Conservation (phyloP, 2,797 vertebrate species). For the Denticeps clupeoides region DNA sequence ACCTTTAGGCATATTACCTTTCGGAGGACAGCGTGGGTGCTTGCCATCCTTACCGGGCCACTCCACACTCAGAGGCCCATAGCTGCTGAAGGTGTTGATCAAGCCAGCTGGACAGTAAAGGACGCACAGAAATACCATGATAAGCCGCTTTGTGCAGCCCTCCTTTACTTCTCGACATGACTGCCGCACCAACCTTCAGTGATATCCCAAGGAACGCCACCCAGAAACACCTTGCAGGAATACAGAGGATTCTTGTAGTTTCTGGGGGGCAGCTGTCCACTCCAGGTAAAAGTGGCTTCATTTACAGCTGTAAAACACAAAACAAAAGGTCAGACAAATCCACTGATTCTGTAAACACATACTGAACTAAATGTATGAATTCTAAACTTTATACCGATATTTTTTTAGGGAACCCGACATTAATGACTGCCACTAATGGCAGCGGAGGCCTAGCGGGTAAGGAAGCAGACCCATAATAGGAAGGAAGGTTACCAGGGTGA, state of each 20-base stretch:
- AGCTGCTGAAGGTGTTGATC: slow-evolving; percentile 92
- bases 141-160: too few relatives aligned
- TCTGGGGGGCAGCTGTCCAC: slow-evolving; percentile 87
- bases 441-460: too few relatives aligned
- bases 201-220: slow-evolving; percentile 97
- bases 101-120: slow-evolving; percentile 68
- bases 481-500: too few relatives aligned
- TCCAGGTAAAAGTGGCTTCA: slow-evolving; percentile 96
- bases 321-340: neutral
- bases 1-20: slow-evolving; percentile 99
- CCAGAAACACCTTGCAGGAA: slow-evolving; percentile 96
- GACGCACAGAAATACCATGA: neutral
- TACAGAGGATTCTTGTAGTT: slow-evolving; percentile 95
- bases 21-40: slow-evolving; percentile 98
- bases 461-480: too few relatives aligned
- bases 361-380: neutral
- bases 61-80: slow-evolving; percentile 91
- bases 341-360: neutral
- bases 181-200: slow-evolving; percentile 81
- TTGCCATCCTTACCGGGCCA: slow-evolving; percentile 99
- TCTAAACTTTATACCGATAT: too few relatives aligned
- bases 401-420: too few relatives aligned
- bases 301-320: slow-evolving; percentile 71
- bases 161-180: too few relatives aligned
- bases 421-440: too few relatives aligned